Evolutionary conservation across 1,140 invertebrate species (phyloP).

Genomic region (Drosophila parvula): DNA sequence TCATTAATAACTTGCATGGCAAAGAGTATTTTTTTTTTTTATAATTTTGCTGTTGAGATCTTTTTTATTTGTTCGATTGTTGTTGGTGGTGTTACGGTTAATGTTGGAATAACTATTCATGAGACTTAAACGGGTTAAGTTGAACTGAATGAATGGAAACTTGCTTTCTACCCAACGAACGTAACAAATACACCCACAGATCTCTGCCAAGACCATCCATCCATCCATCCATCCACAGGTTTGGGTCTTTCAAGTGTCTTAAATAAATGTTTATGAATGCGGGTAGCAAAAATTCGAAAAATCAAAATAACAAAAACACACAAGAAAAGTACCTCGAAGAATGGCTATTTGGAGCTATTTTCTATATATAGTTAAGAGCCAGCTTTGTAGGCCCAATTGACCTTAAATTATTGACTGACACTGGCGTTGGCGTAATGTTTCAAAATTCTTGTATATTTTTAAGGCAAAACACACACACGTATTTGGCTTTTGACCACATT

Average conservation of each 20-base stretch:
- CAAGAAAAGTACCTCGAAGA: conserved; percentile 28
- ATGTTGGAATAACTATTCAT: conserved; percentile 55
- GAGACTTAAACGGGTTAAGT: conserved; percentile 46
- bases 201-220: conserved; percentile 24
- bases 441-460: conserved; percentile 39
- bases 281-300: conserved; percentile 18
- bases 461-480: conserved; percentile 11
- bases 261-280: conserved; percentile 28
- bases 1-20: conserved; percentile 56
- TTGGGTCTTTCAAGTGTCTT: conserved; percentile 22
- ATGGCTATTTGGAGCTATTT: conserved; percentile 34
- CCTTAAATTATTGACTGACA: conserved; percentile 46
- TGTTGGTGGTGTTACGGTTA: conserved; percentile 38
- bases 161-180: conserved; percentile 32
- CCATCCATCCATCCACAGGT: conserved; percentile 19
- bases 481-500: conserved; percentile 49
- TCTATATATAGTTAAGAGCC: conserved; percentile 43
- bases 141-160: conserved; percentile 20
- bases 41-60: conserved; percentile 22
- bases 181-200: conserved; percentile 46
- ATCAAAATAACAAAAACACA: background rate
- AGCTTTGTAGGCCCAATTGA: conserved; percentile 45
- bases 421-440: conserved; percentile 53
- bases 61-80: conserved; percentile 21
- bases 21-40: conserved; percentile 37